Conservation (phyloP, 2,113 vertebrate genomes). For the Callionymus lyra region DNA sequence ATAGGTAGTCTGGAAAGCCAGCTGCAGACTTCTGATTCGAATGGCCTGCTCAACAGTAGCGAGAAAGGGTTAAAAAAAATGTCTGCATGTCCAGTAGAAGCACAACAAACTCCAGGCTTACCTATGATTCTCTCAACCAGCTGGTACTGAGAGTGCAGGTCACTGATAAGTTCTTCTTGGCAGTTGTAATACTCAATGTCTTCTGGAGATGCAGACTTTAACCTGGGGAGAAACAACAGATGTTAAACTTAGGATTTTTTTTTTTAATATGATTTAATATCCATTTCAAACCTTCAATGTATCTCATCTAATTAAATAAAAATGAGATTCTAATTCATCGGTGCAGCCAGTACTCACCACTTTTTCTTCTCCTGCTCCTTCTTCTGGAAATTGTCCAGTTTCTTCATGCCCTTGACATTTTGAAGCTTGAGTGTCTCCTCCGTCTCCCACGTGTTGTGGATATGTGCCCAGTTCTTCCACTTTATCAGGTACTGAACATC, state of each 20-base stretch:
- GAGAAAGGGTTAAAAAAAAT: neutral
- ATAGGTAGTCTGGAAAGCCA: conserved; percentile 96
- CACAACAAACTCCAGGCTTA: conserved; percentile 42
- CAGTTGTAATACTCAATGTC: conserved; percentile 97
- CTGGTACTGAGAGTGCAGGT: conserved; percentile 94
- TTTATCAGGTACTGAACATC: conserved; percentile 94
- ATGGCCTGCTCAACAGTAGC: conserved; percentile 71
- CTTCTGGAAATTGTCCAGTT: conserved; percentile 97
- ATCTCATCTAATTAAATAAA: too few relatives aligned
- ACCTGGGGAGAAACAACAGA: conserved; percentile 57
- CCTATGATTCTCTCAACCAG: conserved; percentile 96
- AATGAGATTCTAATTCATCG: too few relatives aligned
- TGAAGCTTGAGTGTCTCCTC: conserved; percentile 92
- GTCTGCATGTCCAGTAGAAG: neutral
- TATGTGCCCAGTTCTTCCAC: conserved; percentile 99
- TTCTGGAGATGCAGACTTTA: conserved; percentile 93
- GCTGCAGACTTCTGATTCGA: conserved; percentile 96
- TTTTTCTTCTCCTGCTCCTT: conserved; percentile 90
- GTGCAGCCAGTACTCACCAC: conserved; percentile 74
- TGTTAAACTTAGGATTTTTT: too few relatives aligned
- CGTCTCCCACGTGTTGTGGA: conserved; percentile 98
- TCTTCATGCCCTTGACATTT: conserved; percentile 98
- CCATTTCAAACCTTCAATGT: too few relatives aligned
- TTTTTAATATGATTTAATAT: too few relatives aligned
- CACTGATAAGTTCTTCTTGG: conserved; percentile 92